Evolutionary conservation across 1,140 invertebrate genomes (phyloP).

Genomic region (Calephelis virginiensis): DNA sequence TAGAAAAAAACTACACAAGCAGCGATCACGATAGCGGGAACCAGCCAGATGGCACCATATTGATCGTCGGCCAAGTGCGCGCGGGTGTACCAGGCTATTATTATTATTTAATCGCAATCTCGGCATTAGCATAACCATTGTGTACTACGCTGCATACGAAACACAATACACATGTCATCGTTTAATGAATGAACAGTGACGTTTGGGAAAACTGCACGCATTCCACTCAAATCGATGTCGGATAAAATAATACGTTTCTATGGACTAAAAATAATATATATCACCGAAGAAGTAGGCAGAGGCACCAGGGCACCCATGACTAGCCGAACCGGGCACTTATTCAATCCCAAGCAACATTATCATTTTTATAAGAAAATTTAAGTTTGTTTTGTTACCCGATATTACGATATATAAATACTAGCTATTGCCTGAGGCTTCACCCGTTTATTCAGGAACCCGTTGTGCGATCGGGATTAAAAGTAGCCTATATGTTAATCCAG

Average conservation of each 20-base stretch:
- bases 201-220: constrained; percentile 25
- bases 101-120: constrained; percentile 69
- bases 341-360: too few species aligned
- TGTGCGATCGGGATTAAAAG: too few species aligned
- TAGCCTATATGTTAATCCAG: too few species aligned
- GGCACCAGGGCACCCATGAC: too few species aligned
- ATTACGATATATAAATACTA: too few species aligned
- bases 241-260: background rate
- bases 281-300: too few species aligned
- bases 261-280: too few species aligned
- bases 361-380: too few species aligned
- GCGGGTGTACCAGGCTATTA: constrained; percentile 41
- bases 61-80: constrained; percentile 46
- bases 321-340: too few species aligned
- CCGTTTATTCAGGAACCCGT: too few species aligned
- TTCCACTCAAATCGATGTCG: background rate
- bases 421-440: too few species aligned
- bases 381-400: too few species aligned
- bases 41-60: constrained; percentile 58
- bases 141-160: constrained; percentile 23
- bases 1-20: background rate
- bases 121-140: constrained; percentile 67
- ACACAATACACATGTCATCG: constrained; percentile 24
- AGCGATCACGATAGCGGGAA: constrained; percentile 35
- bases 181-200: constrained; percentile 15